Conservation (phyloP, 23 tunicate species). For the Diplosoma virens region DNA sequence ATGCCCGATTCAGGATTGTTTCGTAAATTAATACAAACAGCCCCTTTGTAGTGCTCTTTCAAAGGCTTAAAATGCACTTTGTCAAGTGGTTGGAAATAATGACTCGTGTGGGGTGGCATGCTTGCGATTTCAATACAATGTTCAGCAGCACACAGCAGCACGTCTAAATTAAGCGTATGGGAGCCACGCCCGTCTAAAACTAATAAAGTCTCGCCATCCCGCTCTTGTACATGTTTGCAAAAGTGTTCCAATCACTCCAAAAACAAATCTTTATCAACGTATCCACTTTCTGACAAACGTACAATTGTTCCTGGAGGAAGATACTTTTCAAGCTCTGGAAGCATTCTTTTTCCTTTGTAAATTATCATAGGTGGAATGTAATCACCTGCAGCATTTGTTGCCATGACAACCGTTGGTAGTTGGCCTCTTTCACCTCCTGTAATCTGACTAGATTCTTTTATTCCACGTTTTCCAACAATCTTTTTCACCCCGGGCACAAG, state of each 20-base stretch:
- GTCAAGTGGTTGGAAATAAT: constrained; percentile 31
- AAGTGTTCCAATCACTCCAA: constrained; percentile 27
- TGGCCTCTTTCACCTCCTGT: constrained; percentile 28
- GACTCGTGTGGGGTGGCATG: constrained; percentile 14
- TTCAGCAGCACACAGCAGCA: constrained; percentile 27
- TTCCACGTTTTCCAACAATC: constrained; percentile 23
- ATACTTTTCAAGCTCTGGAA: constrained; percentile 22
- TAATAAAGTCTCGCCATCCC: not conserved
- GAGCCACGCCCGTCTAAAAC: constrained; percentile 23
- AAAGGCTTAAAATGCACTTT: constrained; percentile 36
- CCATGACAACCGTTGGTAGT: constrained; percentile 16
- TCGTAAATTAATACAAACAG: constrained; percentile 8
- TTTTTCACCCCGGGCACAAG: constrained; percentile 31
- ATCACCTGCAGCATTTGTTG: constrained; percentile 30
- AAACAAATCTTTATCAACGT: constrained; percentile 24
- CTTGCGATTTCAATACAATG: constrained; percentile 16
- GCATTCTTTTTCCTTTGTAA: not conserved
- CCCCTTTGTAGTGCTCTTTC: constrained; percentile 31
- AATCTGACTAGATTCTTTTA: not conserved
- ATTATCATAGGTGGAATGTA: not conserved
- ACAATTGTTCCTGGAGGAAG: constrained; percentile 33
- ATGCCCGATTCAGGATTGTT: constrained; percentile 35
- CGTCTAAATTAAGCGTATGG: constrained; percentile 27
- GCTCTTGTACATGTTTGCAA: constrained; percentile 4
- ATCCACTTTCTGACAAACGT: constrained; percentile 22